A percentile compares a stretch with the other conserved stretches of the same genome.
Conservation (phyloP, 1,140 invertebrate species). For the Trichonephila clavipes region DNA sequence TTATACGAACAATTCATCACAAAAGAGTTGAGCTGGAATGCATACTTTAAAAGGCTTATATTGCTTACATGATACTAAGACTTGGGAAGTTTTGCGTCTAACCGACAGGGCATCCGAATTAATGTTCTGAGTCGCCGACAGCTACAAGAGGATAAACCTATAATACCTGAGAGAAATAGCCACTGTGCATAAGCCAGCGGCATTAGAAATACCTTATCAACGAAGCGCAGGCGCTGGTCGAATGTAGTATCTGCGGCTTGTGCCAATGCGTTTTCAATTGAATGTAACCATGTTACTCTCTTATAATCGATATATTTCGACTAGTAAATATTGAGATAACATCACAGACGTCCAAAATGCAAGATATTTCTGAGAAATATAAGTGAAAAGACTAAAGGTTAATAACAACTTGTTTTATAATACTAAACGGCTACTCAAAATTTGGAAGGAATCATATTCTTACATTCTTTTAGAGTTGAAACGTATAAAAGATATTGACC, state of each 20-base stretch:
- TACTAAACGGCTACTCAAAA: too few species aligned
- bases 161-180: constrained; percentile 58
- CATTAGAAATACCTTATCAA: constrained; percentile 53
- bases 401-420: not conserved
- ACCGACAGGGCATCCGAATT: constrained; percentile 28
- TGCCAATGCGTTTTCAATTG: not conserved
- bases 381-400: not conserved
- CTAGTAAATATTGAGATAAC: not conserved
- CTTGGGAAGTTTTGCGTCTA: constrained; percentile 2
- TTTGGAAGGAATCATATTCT: too few species aligned
- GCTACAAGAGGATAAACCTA: constrained; percentile 51
- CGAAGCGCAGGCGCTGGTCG: not conserved
- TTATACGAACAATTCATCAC: not conserved
- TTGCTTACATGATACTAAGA: not conserved
- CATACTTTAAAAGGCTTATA: not conserved
- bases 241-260: constrained; percentile 22
- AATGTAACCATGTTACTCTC: not conserved
- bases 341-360: not conserved
- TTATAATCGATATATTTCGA: not conserved
- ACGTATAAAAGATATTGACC: too few species aligned
- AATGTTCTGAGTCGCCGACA: constrained; percentile 57
- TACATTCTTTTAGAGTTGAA: too few species aligned
- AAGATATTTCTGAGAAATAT: not conserved
- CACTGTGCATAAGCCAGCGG: constrained; percentile 45
- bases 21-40: not conserved